A percentile compares a stretch with the other conserved stretches of the same genome.
Evolutionary conservation across 30 jellyfish, hydroid and myxozoan species (phyloP).

Genomic region (Cassiopea andromeda): DNA sequence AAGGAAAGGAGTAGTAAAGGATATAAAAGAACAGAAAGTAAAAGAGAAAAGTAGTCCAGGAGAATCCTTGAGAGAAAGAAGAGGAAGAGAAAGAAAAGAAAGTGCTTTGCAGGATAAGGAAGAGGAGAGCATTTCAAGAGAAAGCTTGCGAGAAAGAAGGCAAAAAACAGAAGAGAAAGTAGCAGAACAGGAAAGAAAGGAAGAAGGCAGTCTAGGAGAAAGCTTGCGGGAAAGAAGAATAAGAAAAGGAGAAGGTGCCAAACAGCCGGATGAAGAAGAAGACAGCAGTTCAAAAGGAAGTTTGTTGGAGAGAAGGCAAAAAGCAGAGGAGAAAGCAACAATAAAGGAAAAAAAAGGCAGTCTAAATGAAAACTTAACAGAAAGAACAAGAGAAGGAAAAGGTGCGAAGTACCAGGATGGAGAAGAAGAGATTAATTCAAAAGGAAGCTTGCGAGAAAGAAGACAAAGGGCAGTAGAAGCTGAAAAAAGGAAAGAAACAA

Average conservation of each 20-base stretch:
- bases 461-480: no score
- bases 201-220: not conserved
- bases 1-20: conserved; percentile 1
- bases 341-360: not conserved
- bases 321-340: conserved; percentile 1
- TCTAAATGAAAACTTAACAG: not conserved
- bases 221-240: not conserved
- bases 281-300: not conserved
- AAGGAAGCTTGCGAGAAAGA: not conserved
- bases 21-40: conserved; percentile 8
- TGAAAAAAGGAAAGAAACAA: not conserved
- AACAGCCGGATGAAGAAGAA: conserved; percentile 5
- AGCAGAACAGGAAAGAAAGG: not conserved
- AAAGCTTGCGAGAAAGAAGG: conserved; percentile 19
- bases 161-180: not conserved
- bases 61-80: conserved; percentile 1
- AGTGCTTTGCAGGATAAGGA: not conserved
- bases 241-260: not conserved
- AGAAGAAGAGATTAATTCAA: not conserved
- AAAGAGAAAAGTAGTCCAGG: conserved; percentile 33
- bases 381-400: not conserved
- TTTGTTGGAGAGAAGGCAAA: not conserved
- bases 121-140: not conserved
- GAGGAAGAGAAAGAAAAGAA: conserved; percentile 14
- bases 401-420: not conserved